Conservation (phyloP, 2,797 vertebrate genomes). For the Mus minutoides region DNA sequence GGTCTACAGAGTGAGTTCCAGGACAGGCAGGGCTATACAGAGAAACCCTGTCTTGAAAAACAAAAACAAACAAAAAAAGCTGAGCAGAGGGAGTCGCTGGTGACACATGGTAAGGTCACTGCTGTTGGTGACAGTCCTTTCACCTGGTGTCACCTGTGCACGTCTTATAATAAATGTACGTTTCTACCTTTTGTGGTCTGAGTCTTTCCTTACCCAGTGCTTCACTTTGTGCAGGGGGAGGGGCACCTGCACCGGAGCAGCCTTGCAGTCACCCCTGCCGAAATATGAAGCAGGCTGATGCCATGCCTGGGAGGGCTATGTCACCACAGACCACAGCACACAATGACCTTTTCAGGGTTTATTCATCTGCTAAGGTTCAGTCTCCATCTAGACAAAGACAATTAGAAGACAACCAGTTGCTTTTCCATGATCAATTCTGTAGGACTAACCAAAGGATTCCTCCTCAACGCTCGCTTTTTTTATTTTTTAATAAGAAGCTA, state of each 20-base stretch:
- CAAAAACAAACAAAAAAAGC: too few relatives aligned
- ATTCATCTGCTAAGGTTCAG: slow-evolving; percentile 88
- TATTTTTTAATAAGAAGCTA: slow-evolving; percentile 84
- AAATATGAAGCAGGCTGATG: too few relatives aligned
- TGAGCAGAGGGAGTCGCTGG: not conserved
- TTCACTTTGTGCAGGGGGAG: not conserved
- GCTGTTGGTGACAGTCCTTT: not conserved
- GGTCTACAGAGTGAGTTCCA: too few relatives aligned
- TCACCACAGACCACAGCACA: slow-evolving; percentile 67
- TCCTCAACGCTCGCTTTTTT: slow-evolving; percentile 75
- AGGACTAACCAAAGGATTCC: slow-evolving; percentile 81
- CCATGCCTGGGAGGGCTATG: not conserved
- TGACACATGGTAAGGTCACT: rapidly evolving
- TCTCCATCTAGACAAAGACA: slow-evolving; percentile 87
- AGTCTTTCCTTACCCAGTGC: not conserved
- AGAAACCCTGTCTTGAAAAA: too few relatives aligned
- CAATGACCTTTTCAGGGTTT: slow-evolving; percentile 83
- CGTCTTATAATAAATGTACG: rapidly evolving
- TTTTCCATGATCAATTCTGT: slow-evolving; percentile 76
- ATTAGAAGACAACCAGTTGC: slow-evolving; percentile 78
- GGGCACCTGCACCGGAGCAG: not conserved
- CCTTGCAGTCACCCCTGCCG: not conserved
- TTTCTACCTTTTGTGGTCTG: not conserved
- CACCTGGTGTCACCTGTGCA: not conserved
- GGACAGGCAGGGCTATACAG: too few relatives aligned